Base-by-base conservation (phyloP, 2,797 vertebrate species). In the Tangara arthus region DNA sequence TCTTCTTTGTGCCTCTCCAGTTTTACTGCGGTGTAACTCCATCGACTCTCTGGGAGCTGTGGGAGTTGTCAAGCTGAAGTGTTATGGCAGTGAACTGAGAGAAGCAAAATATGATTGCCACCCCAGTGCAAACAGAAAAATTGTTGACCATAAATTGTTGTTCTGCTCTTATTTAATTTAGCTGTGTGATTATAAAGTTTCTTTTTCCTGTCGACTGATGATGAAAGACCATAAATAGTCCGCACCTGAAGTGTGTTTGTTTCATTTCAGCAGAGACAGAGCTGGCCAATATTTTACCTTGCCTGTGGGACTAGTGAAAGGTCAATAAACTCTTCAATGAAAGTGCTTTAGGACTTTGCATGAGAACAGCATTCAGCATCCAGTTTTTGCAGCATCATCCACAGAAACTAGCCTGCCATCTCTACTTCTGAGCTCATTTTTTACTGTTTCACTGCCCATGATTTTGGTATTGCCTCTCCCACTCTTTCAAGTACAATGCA, bases 141-240 rank as follows among this genome's bases (percentile, higher is more conserved):
- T 37, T 89, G 68, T 69, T 78, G 61, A 55, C 42, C 39, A 68
- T 89, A 89, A 92, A 87, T 89, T 82, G 56, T 66, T 32, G 20
- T 75, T 94, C 15, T 85, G 49, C 61, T 95, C 72, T 92, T 92
- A 87, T 89, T 82, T 95, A 94, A 93, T 92, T 92, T 89, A 94
- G 26, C 21, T 75, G 26, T 61, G 46, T 87, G 81, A 89, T 92
- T 91, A 72, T 66, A 71, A 89, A 91, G 32, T 61, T 91, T 68
- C 52, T 88, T 83, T 96, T 79, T 81, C 19, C 60, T 66, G 8
- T 49, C 28, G 12, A 68, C 56, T 77, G n/a, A 52, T 82, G 87
- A 87, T 81, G 35, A 49, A 95, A 91, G 71, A 75, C 53, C 68
- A 78, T 85, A 95, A 95, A 94, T 69, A 65, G 49, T 65, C 76